A percentile compares a stretch with the other conserved stretches of the same genome.
Conservation (phyloP, 2,797 vertebrate species). For the Petrocephalus schoutedeni region DNA sequence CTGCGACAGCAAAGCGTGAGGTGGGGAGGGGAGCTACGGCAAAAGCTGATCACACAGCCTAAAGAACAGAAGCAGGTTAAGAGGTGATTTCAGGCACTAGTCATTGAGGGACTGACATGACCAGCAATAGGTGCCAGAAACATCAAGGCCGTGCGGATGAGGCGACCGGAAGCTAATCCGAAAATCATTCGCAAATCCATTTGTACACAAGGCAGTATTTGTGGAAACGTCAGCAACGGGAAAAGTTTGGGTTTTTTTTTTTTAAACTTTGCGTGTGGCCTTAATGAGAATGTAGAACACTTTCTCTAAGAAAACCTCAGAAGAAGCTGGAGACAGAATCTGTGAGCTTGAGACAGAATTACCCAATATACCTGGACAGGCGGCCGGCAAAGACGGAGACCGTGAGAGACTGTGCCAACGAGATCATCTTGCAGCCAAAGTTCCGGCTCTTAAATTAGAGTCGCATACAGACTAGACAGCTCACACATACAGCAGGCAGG, state of each 20-base stretch:
- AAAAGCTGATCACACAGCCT: not conserved
- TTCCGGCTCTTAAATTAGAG: not conserved
- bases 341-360: not conserved
- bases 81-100: slow-evolving; percentile 5
- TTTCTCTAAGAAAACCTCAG: not conserved
- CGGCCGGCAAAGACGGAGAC: not conserved
- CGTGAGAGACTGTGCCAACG: not conserved
- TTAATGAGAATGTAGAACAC: not conserved
- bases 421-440: not conserved
- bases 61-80: not conserved
- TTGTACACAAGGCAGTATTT: not conserved
- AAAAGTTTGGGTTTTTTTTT: not conserved
- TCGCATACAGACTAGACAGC: not conserved
- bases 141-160: not conserved
- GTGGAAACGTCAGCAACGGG: not conserved
- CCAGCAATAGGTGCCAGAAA: not conserved
- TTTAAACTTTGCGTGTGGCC: not conserved
- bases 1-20: not conserved
- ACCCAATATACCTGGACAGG: not conserved
- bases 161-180: not conserved
- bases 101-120: not conserved
- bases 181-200: not conserved
- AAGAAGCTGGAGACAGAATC: not conserved
- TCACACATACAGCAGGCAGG: not conserved
- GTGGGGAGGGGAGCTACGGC: not conserved